A percentile compares a stretch with the other conserved stretches of the same genome.
phyloP scores from a whole-genome alignment of 2,888 invertebrate species.

The Nomada fucata region DNA sequence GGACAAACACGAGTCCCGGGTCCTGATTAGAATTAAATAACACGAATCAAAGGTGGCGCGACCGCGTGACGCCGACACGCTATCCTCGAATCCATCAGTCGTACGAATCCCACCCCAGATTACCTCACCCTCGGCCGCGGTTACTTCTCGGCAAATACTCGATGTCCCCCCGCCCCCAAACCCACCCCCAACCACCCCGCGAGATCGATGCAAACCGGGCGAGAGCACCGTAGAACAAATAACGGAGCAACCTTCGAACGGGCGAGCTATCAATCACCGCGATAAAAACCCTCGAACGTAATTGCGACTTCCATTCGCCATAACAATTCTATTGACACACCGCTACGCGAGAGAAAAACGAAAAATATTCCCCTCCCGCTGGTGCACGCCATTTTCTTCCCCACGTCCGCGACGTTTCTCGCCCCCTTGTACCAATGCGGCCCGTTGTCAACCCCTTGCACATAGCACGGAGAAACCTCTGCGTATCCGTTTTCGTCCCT shows the following conservation, averaged over 20 bases:
- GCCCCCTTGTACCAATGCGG: conserved; percentile 3
- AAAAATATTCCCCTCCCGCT: background rate
- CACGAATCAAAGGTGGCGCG: conserved; percentile 62
- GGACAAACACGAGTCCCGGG: conserved; percentile 45
- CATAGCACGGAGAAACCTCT: conserved; percentile 26
- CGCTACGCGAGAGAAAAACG: background rate
- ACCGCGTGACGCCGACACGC: conserved; percentile 70
- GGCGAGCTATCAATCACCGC: background rate
- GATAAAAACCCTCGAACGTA: background rate
- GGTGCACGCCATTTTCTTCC: conserved; percentile 49
- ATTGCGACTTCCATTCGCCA: no score
- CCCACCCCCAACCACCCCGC: background rate
- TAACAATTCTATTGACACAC: no score
- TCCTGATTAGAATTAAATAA: conserved; percentile 70
- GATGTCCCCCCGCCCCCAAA: background rate
- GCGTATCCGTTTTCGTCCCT: conserved; percentile 38
- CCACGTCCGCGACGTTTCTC: background rate
- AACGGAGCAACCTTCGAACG: background rate
- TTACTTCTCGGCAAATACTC: conserved; percentile 11
- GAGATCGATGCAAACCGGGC: background rate
- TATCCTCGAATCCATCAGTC: conserved; percentile 77
- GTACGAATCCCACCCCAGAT: conserved; percentile 75
- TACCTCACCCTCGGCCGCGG: conserved; percentile 51
- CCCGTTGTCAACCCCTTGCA: background rate
- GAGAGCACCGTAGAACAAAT: background rate